phyloP scores from a whole-genome alignment of 2,113 vertebrate genomes.

The Rhodinocichla rosea region DNA sequence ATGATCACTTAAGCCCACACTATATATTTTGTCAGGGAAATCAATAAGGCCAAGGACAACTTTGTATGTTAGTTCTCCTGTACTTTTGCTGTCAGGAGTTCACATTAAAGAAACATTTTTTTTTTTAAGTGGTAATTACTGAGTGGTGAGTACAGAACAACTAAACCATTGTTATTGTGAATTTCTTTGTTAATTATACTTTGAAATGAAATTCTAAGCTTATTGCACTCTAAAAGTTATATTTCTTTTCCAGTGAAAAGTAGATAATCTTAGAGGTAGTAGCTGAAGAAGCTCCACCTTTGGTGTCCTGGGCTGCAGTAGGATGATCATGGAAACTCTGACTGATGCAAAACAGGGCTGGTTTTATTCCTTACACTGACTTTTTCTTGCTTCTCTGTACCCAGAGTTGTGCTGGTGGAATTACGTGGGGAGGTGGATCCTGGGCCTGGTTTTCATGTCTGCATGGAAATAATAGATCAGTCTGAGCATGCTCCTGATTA shows the following conservation, averaged over 20 bases:
- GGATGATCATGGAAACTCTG: rapidly evolving
- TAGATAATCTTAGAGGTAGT: neutral
- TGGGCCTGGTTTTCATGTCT: neutral
- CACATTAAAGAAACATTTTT: neutral
- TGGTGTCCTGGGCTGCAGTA: neutral
- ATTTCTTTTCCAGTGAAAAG: neutral
- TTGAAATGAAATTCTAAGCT: neutral
- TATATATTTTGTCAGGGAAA: neutral
- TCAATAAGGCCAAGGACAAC: neutral
- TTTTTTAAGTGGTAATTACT: neutral
- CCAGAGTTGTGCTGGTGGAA: neutral
- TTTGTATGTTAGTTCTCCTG: neutral
- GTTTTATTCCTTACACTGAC: neutral
- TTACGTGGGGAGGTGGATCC: rapidly evolving
- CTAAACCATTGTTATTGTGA: neutral
- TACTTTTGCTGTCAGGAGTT: neutral
- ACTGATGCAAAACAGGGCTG: rapidly evolving
- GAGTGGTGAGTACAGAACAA: neutral
- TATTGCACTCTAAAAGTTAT: neutral
- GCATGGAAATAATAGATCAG: rapidly evolving
- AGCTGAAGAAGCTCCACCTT: neutral
- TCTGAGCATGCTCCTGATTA: rapidly evolving
- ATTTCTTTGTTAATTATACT: neutral
- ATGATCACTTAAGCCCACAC: neutral
- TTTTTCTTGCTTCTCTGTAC: neutral